Base-by-base conservation (phyloP, 2,888 invertebrate genomes). In the Nomada ferruginata region DNA sequence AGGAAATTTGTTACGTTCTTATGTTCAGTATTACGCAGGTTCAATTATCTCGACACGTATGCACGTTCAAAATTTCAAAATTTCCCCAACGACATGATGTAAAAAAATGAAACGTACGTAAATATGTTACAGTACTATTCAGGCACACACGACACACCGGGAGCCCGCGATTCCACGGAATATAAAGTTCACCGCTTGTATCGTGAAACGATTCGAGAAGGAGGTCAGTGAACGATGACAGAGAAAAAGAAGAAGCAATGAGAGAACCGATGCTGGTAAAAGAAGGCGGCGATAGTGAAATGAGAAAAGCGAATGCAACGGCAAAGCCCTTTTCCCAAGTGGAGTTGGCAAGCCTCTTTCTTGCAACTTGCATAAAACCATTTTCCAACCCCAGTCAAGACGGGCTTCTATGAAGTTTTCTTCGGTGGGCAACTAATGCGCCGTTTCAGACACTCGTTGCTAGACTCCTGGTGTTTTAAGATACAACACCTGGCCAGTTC, bases 331-430 rank as follows among this genome's bases (percentile, higher is more conserved):
- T 76, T 65, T 50, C 64, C 59, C 60, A 50, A 81, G 81, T 57
- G 69, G 69, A 85, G 79, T 81, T 83, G 77, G 85, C 81, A 83
- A 85, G 85, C 83, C 81, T 85, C 85, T 85, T 85, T 79, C 85
- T 83, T 76, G 80, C 78, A 79, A 83, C 80, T 83, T 80, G 81
- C 85, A 83, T 85, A 85, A 85, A 85, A 85, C 80, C 80, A 79
- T 81, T 85, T 78, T 72, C 85, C 85, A 69, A 50, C 57, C 72
- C 66, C 65, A 82, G 78, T 77, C 84, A 77, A 66, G 74, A 52
- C 73, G 60, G 47, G 70, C 42, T 79, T 72, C 65, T 72, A 70
- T 72, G 82, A 79, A 84, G 75, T 85, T 85, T 84, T 84, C 69
- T 84, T 82, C 72, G 72, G 68, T 61, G 72, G 70, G 70, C 80